These are phyloP conservation scores for Danaus melanippus DNA, from an alignment of 1,140 invertebrate genomes.

Conservation along the genomic window DNA sequence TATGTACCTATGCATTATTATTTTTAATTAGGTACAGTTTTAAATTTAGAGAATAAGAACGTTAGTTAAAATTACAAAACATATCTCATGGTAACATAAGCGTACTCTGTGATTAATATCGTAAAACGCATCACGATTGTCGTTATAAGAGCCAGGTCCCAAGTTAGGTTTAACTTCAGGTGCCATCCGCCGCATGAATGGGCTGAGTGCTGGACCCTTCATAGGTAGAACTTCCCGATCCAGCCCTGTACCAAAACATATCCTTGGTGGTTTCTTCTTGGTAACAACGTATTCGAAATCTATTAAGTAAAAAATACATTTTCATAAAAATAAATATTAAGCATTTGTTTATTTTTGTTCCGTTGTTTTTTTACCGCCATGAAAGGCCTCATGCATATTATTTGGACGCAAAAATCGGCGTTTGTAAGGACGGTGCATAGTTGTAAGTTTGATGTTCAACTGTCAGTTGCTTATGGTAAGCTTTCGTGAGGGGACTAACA, in stretches of 20 bases:
- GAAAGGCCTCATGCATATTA: conserved; percentile 50
- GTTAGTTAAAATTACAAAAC: too few relatives aligned
- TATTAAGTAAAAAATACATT: conserved; percentile 19
- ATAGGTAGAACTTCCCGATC: conserved; percentile 49
- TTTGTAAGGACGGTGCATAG: conserved; percentile 53
- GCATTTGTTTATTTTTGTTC: neutral
- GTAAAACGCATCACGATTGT: conserved; percentile 47
- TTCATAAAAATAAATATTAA: neutral
- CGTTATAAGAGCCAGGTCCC: conserved; percentile 44
- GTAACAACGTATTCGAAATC: conserved; percentile 63
- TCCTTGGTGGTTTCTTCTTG: conserved; percentile 41
- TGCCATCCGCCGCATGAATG: conserved; percentile 55
- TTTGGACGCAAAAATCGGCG: conserved; percentile 46
- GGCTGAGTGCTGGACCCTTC: conserved; percentile 46
- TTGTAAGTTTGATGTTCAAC: conserved; percentile 24
- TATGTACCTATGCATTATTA: too few relatives aligned
- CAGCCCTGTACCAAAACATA: conserved; percentile 60
- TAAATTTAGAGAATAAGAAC: too few relatives aligned
- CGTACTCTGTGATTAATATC: conserved; percentile 48
- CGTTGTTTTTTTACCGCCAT: conserved; percentile 42
- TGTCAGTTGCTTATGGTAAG: conserved; percentile 22
- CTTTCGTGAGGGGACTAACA: conserved; percentile 49
- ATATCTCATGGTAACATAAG: neutral
- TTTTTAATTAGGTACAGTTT: too few relatives aligned
- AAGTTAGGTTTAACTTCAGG: conserved; percentile 36